A percentile compares a stretch with the other conserved stretches of the same genome.
phyloP scores from a whole-genome alignment of 2,797 vertebrate genomes.

The Syngnathus rostellatus region DNA sequence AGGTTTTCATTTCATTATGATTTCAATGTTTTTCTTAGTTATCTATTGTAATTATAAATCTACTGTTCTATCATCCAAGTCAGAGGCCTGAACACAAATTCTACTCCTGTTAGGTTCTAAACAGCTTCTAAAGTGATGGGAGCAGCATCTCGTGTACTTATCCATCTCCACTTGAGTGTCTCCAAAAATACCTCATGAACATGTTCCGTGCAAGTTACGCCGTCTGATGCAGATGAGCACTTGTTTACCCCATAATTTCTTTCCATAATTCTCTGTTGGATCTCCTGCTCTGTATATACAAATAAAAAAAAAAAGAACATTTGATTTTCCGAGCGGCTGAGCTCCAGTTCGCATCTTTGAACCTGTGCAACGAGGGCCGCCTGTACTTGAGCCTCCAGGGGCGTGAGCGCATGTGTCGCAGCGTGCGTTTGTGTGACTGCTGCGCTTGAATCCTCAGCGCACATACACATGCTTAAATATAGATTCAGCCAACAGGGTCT shows the following conservation, averaged over 20 bases:
- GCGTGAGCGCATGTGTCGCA: constrained; percentile 29
- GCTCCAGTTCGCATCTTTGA: constrained; percentile 35
- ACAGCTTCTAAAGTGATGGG: background rate
- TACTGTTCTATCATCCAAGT: too few species aligned
- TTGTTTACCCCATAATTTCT: constrained; percentile 10
- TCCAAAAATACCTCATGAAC: constrained; percentile 2
- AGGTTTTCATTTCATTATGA: too few species aligned
- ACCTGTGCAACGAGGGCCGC: constrained; percentile 33
- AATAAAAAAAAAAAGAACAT: constrained; percentile 24
- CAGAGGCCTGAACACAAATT: too few species aligned
- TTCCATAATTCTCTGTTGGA: constrained; percentile 19
- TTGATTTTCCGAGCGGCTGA: constrained; percentile 49
- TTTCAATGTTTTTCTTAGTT: too few species aligned
- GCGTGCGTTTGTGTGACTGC: constrained; percentile 23
- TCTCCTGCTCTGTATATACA: constrained; percentile 12
- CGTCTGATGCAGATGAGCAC: constrained; percentile 14
- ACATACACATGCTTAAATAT: constrained; percentile 36
- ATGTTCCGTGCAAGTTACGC: background rate
- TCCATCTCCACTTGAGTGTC: background rate
- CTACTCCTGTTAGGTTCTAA: too few species aligned
- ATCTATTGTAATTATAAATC: too few species aligned
- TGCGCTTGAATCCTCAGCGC: constrained; percentile 13
- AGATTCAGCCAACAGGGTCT: constrained; percentile 55
- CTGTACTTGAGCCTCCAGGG: constrained; percentile 35
- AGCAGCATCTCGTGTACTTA: background rate